Conservation (phyloP, 1,140 invertebrate genomes). For the Calephelis virginiensis region DNA sequence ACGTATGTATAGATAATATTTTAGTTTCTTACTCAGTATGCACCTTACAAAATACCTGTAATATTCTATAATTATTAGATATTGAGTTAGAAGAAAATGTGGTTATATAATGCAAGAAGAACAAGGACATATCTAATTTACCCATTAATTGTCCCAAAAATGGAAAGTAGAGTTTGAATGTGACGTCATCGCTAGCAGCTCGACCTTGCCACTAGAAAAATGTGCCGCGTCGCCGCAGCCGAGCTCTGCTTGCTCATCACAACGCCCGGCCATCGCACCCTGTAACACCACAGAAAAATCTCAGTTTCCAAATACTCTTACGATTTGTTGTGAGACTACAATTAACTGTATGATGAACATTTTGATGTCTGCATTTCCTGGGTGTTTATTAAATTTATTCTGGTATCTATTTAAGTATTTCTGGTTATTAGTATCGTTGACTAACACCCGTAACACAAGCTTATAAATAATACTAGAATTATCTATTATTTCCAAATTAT, state of each 20-base stretch:
- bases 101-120: no score
- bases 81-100: no score
- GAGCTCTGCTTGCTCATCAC: constrained; percentile 64
- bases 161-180: constrained; percentile 60
- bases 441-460: not conserved
- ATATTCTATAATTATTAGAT: no score
- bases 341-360: not conserved
- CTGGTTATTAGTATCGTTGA: no score
- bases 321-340: not conserved
- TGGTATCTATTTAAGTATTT: no score
- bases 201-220: constrained; percentile 76
- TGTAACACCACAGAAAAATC: constrained; percentile 19
- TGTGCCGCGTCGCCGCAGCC: constrained; percentile 68
- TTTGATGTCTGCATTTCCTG: not conserved
- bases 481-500: no score
- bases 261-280: constrained; percentile 51
- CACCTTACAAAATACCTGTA: no score
- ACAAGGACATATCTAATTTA: constrained; percentile 8
- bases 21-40: no score
- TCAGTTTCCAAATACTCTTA: constrained; percentile 14
- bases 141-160: constrained; percentile 41
- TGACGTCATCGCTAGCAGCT: constrained; percentile 62
- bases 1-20: no score
- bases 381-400: not conserved
- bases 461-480: not conserved